These are phyloP conservation scores for Sebastes oblongus DNA, from an alignment of 2,797 vertebrate genomes.

Conservation along the genomic window DNA sequence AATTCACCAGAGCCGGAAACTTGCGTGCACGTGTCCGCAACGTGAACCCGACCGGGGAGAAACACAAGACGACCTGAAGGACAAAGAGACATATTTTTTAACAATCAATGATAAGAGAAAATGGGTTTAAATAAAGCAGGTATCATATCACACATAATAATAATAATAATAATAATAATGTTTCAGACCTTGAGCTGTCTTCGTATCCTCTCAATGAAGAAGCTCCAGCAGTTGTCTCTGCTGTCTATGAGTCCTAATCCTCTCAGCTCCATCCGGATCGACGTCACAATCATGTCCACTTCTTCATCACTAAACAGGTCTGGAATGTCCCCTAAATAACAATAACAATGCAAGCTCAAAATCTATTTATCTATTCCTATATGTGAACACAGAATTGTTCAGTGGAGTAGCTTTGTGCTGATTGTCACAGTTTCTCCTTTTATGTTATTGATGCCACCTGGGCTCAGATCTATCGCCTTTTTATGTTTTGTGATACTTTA, in stretches of 20 bases:
- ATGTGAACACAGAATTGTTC: no score
- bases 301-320: constrained; percentile 84
- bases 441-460: not conserved
- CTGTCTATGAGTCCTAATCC: constrained; percentile 77
- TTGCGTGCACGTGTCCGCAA: constrained; percentile 78
- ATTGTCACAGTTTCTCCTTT: not conserved
- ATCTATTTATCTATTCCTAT: not conserved
- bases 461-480: no score
- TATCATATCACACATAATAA: not conserved
- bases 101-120: not conserved
- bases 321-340: constrained; percentile 76
- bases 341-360: not conserved
- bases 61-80: constrained; percentile 82
- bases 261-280: constrained; percentile 81
- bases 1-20: constrained; percentile 82
- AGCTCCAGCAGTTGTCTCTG: constrained; percentile 83
- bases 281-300: constrained; percentile 78
- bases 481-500: no score
- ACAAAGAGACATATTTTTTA: not conserved
- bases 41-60: constrained; percentile 84
- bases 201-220: constrained; percentile 83
- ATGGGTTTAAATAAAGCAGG: not conserved
- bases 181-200: constrained; percentile 75
- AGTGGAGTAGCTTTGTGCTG: no score
- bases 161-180: no score